Evolutionary conservation across 2,113 vertebrate genomes (phyloP).

Genomic region (Ctenomys sociabilis): DNA sequence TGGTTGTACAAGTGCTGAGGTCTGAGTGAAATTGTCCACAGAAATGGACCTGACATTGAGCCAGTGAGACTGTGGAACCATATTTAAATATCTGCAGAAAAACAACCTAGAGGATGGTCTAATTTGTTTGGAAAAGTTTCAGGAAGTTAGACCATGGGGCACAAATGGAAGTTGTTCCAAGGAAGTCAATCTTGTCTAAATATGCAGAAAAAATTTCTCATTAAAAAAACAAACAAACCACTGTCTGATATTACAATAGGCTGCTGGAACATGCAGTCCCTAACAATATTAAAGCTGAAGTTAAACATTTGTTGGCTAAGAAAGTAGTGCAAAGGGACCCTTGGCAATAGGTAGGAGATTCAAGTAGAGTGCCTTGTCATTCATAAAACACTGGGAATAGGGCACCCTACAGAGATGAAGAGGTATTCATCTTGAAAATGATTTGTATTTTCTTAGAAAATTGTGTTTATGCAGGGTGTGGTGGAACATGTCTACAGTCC

Average conservation of each 20-base stretch:
- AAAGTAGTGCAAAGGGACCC: background rate
- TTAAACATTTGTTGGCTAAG: background rate
- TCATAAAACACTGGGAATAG: background rate
- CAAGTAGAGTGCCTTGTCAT: background rate
- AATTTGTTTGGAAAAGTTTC: constrained; percentile 3
- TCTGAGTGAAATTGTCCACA: background rate
- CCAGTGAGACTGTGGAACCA: background rate
- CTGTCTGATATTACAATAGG: background rate
- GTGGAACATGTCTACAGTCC: background rate
- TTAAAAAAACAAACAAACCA: background rate
- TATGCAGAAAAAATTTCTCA: background rate
- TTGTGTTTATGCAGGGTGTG: background rate
- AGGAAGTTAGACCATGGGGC: background rate
- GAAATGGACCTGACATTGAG: background rate
- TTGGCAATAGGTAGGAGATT: background rate
- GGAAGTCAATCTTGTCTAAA: background rate
- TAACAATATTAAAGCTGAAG: constrained; percentile 10
- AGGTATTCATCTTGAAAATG: background rate
- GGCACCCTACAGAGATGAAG: background rate
- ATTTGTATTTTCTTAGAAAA: background rate
- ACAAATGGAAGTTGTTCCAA: background rate
- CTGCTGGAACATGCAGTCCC: background rate
- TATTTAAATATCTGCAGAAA: background rate
- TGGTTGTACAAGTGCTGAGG: background rate
- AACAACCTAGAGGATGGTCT: background rate